A percentile compares a stretch with the other conserved stretches of the same genome.
Evolutionary conservation across 2,888 invertebrate species (phyloP).

Genomic region (Spicauda simplicius): DNA sequence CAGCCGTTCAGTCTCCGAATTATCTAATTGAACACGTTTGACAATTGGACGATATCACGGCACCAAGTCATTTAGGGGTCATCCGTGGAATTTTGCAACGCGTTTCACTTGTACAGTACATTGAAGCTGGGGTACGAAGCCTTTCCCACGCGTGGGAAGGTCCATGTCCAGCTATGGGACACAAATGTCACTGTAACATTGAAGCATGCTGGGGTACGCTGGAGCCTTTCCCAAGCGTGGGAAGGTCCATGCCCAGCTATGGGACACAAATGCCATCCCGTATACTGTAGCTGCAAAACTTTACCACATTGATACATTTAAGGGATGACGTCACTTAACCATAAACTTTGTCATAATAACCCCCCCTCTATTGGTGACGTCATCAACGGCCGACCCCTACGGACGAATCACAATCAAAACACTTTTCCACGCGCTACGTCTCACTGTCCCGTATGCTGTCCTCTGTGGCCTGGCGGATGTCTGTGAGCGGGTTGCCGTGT

Average conservation of each 20-base stretch:
- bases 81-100: too few species aligned
- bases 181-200: too few species aligned
- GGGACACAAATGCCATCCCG: too few species aligned
- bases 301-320: too few species aligned
- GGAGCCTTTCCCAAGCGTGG: too few species aligned
- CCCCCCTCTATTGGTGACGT: neutral
- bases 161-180: too few species aligned
- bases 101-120: too few species aligned
- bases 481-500: conserved; percentile 89
- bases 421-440: conserved; percentile 52
- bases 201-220: too few species aligned
- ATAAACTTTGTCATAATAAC: neutral
- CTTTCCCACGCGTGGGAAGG: too few species aligned
- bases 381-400: neutral
- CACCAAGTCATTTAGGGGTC: neutral
- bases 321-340: neutral
- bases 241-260: too few species aligned
- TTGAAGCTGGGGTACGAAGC: too few species aligned
- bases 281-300: too few species aligned
- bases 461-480: conserved; percentile 69
- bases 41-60: conserved; percentile 29
- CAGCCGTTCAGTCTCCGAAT: conserved; percentile 41
- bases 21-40: conserved; percentile 47
- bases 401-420: neutral
- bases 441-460: conserved; percentile 74